Evolutionary conservation across 2,113 vertebrate genomes (phyloP).

Genomic region (Sterrhoptilus dennistouni): DNA sequence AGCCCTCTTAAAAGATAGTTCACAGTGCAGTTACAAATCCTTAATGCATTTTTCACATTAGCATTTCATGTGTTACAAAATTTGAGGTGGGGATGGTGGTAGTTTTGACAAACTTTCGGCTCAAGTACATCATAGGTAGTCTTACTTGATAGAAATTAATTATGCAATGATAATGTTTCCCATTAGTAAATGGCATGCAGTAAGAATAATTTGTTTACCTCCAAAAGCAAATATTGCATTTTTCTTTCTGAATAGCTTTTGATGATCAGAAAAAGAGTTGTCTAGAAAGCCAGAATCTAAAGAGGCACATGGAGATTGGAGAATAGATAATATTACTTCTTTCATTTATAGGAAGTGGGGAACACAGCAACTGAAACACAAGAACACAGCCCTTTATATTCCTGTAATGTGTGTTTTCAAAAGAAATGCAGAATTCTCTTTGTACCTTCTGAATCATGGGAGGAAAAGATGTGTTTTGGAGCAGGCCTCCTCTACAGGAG

Average conservation of each 20-base stretch:
- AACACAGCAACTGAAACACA: background rate
- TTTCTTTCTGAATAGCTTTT: background rate
- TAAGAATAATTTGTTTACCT: background rate
- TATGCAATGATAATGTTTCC: background rate
- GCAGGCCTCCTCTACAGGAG: background rate
- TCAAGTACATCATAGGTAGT: background rate
- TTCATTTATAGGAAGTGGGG: background rate
- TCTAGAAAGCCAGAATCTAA: background rate
- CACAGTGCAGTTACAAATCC: background rate
- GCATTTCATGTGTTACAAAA: background rate
- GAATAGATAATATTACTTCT: background rate
- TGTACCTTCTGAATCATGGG: background rate
- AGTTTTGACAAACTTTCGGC: background rate
- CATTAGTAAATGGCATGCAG: background rate
- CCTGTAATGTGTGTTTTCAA: background rate
- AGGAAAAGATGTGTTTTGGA: background rate
- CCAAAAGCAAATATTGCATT: background rate
- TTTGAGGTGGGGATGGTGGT: background rate
- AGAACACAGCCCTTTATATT: background rate
- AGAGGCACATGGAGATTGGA: background rate
- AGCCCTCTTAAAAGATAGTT: background rate
- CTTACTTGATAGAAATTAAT: background rate
- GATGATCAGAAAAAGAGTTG: background rate
- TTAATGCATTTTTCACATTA: background rate
- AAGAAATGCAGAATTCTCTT: background rate